phyloP scores from a whole-genome alignment of 2,797 vertebrate species.

The Scleropages formosus region DNA sequence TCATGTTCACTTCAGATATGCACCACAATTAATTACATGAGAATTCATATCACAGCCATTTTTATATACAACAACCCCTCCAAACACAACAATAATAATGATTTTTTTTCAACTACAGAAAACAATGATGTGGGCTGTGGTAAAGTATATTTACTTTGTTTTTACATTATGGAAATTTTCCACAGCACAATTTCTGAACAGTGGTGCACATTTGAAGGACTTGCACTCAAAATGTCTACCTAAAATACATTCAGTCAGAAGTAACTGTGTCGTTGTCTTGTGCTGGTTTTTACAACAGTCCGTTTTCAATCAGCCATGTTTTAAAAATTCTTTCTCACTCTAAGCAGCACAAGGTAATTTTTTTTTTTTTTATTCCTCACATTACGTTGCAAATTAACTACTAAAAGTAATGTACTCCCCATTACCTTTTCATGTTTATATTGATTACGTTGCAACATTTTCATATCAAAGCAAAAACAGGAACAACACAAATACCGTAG shows the following conservation, averaged over 20 bases:
- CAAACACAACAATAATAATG: neutral
- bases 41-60: constrained; percentile 17
- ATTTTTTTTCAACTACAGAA: neutral
- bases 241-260: constrained; percentile 80
- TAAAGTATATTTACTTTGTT: neutral
- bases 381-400: constrained; percentile 69
- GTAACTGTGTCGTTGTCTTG: constrained; percentile 75
- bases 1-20: constrained; percentile 26
- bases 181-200: neutral
- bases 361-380: constrained; percentile 49
- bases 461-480: constrained; percentile 68
- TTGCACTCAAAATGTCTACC: constrained; percentile 69
- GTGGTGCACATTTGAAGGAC: constrained; percentile 54
- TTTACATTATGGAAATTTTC: neutral
- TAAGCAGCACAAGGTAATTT: constrained; percentile 73
- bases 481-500: constrained; percentile 76
- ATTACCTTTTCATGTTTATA: constrained; percentile 66
- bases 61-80: neutral
- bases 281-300: constrained; percentile 85
- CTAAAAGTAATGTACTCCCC: constrained; percentile 64
- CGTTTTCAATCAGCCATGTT: constrained; percentile 85
- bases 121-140: neutral
- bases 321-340: constrained; percentile 73
- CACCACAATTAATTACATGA: constrained; percentile 20
- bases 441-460: constrained; percentile 65